A percentile compares a stretch with the other conserved stretches of the same genome.
phyloP scores from a whole-genome alignment of 1,140 invertebrate genomes.

The Amphibalanus amphitrite region DNA sequence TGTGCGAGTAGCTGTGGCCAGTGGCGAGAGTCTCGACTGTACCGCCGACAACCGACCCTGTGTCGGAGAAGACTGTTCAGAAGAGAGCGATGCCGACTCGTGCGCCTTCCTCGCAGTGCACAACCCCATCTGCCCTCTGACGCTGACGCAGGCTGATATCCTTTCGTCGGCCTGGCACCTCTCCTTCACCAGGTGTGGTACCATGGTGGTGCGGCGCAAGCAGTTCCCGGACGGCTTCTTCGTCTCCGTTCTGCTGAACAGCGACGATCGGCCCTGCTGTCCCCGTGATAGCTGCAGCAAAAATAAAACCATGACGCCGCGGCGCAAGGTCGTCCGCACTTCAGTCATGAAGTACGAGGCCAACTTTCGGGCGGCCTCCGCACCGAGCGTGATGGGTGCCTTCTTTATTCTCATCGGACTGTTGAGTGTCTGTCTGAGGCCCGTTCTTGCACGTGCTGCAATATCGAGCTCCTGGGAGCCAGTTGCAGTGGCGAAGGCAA shows the following conservation, averaged over 20 bases:
- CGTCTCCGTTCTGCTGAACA: background rate
- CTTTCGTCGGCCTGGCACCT: background rate
- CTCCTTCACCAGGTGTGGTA: background rate
- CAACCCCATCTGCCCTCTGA: background rate
- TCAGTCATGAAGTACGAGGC: background rate
- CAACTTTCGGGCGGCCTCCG: too few species aligned
- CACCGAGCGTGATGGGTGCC: too few species aligned
- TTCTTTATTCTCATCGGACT: too few species aligned
- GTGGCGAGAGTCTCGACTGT: background rate
- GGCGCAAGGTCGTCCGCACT: too few species aligned
- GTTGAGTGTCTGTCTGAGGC: too few species aligned
- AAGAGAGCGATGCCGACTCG: background rate
- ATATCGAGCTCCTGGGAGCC: too few species aligned
- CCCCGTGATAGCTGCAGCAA: too few species aligned
- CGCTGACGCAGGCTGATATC: background rate
- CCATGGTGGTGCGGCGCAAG: background rate
- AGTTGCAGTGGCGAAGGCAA: too few species aligned
- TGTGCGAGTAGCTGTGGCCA: background rate
- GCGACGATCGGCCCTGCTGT: too few species aligned
- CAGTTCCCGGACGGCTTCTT: background rate
- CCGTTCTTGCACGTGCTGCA: too few species aligned
- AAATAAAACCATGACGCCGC: too few species aligned
- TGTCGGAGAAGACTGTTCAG: background rate
- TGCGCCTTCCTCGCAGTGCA: background rate
- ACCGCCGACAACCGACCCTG: background rate